Percentiles rank a stretch among this genome's conserved stretches.
Evolutionary conservation across 1,140 invertebrate species (phyloP).

Genomic region (Lordiphosa collinella): DNA sequence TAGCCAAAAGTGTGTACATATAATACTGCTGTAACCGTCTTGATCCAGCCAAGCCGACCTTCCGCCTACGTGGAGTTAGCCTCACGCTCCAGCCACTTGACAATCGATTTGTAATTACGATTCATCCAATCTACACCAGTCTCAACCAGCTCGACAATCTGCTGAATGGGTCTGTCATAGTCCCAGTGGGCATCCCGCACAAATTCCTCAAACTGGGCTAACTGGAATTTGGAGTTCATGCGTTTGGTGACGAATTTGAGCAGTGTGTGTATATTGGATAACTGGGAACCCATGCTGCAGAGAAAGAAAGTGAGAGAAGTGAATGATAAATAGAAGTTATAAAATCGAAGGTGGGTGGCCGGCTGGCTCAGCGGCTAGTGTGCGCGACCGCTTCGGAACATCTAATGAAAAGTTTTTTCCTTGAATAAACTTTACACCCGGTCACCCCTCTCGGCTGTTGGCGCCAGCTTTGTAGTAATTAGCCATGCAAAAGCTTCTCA

Average conservation of each 20-base stretch:
- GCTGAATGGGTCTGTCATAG: slow-evolving; percentile 86
- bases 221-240: slow-evolving; percentile 87
- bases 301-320: not conserved
- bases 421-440: too few species aligned
- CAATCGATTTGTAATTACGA: slow-evolving; percentile 86
- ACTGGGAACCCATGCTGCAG: slow-evolving; percentile 85
- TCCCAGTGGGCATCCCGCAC: slow-evolving; percentile 82
- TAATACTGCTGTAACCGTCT: slow-evolving; percentile 56
- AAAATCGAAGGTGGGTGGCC: too few species aligned
- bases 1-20: slow-evolving; percentile 15
- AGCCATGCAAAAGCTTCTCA: too few species aligned
- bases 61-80: slow-evolving; percentile 3
- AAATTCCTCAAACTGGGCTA: slow-evolving; percentile 87
- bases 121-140: slow-evolving; percentile 91
- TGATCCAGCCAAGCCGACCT: slow-evolving; percentile 37
- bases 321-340: too few species aligned
- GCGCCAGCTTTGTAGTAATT: too few species aligned
- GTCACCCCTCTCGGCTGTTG: too few species aligned
- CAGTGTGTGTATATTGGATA: slow-evolving; percentile 86
- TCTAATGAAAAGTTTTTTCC: too few species aligned
- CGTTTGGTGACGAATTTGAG: slow-evolving; percentile 85
- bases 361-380: too few species aligned
- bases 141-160: slow-evolving; percentile 88
- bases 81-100: slow-evolving; percentile 84
- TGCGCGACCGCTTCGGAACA: too few species aligned